Conservation (phyloP, 2,797 vertebrate species). For the Micropoecilia bifurca region DNA sequence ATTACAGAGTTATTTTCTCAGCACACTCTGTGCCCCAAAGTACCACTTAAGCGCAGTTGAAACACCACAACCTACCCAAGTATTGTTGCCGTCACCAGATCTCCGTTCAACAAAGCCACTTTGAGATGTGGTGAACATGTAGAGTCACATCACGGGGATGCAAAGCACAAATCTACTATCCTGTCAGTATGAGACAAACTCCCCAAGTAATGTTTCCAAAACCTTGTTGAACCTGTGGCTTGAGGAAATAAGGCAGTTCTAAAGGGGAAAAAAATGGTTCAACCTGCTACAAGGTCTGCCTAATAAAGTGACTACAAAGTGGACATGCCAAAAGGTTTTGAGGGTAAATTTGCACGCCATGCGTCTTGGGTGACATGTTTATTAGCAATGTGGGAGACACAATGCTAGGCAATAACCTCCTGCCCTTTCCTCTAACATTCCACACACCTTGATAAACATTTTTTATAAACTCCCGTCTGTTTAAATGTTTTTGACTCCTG, state of each 20-base stretch:
- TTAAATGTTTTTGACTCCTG: slow-evolving; percentile 30
- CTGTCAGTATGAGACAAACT: neutral
- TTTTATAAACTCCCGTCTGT: slow-evolving; percentile 7
- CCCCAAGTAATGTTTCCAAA: neutral
- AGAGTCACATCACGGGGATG: neutral
- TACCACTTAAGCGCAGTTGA: neutral
- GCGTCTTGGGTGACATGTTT: neutral
- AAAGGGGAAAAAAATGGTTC: neutral
- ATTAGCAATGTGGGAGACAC: neutral
- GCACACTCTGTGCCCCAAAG: neutral
- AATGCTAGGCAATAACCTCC: slow-evolving; percentile 2
- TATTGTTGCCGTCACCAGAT: neutral
- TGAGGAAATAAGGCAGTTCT: neutral
- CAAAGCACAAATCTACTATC: neutral
- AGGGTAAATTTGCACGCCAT: neutral
- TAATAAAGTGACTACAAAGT: neutral
- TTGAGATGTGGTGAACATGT: neutral
- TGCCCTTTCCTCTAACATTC: slow-evolving; percentile 17
- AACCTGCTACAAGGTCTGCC: neutral
- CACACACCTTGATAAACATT: slow-evolving; percentile 13
- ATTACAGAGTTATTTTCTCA: neutral
- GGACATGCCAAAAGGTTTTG: neutral
- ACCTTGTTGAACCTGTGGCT: neutral
- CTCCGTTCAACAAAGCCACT: neutral
- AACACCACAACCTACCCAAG: neutral